Evolutionary conservation across 2,113 vertebrate genomes (phyloP), one percentile per base, ranked within the genome.

Genomic region (Craseonycteris thonglongyai): DNA sequence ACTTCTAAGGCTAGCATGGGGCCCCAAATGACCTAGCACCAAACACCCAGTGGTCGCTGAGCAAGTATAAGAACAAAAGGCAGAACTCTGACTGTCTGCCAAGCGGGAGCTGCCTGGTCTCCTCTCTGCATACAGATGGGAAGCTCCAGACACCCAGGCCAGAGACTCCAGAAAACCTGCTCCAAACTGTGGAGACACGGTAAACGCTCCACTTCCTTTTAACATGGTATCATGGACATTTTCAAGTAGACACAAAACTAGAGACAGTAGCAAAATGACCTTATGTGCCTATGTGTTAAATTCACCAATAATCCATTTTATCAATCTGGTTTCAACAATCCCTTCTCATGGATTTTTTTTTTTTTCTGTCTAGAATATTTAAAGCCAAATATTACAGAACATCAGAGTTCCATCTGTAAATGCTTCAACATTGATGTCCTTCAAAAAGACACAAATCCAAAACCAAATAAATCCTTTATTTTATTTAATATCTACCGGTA

Each of bases 61-160:
- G 78, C 51, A 63, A 90, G 42, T 15, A 0, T 0, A 11, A 58
- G 86, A 79, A 86, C 49, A 28, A 15, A 90, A 85, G 35, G 24
- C 15, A 45, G 68, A 51, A 14, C 40, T 59, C 71, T 38, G 38
- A 33, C 35, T 76, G n/a, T 22, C 28, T 24, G 30, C 72, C 9
- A 4, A 54, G 40, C 9, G 33, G 47, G 45, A 51, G 14, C 45
- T 15, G 33, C 12, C n/a, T 22, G 10, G 19, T 38, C 21, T 66
- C 28, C 13, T 49, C 0, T 1, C 2, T 0, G 24, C 0, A 0
- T 2, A 22, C 35, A 38, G 7, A 59, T 7, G 0, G 10, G 22
- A 82, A 18, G 24, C 9, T 47, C 26, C 28, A 42, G 16, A 28
- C 65, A 5, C 26, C 6, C 10, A 35, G 1, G 9, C 4, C 9